Evolutionary conservation across 2,113 vertebrate genomes (phyloP), one percentile per base, ranked within the genome.

Genomic region (Ranitomeya imitator): DNA sequence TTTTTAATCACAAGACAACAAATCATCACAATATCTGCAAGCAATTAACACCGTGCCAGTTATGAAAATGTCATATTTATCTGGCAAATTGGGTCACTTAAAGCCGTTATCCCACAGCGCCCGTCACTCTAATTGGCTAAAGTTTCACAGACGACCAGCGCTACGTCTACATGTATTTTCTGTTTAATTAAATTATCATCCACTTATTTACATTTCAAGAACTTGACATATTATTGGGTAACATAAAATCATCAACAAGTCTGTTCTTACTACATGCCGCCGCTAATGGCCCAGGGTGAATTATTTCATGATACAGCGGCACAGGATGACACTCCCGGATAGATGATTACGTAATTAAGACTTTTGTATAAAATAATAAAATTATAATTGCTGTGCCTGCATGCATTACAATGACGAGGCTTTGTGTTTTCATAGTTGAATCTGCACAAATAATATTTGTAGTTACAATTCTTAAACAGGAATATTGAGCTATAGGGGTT

Each of bases 1-100:
- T 80, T 60, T 80, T 80, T 80, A 80, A 80, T 80, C 79, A 80
- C 23, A 60, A 80, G 79, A 80, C 57, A 80, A 80, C 52, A 80
- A 59, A 80, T 80, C 23, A 80, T 60, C 79, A 80, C 79, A 80
- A 80, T 80, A 80, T 80, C 45, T 54, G 79, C 55, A 26, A 80
- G 79, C 55, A 80, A 80, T 80, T 80, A 80, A 80, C 79, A 80
- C 79, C 9, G 79, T 31, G 21, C 55, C 57, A 60, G 79, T 80
- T 80, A 80, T 80, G 79, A 60, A 80, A 60, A 80, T 80, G 79
- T 80, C 79, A 80, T 60, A 60, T 80, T 60, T 55, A 80, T 55
- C 55, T 18, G 55, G n/a, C 60, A 80, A 80, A 80, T 80, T 80
- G 23, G 79, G 79, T 80, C 79, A 80, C 79, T 80, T 80, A 80